These are phyloP conservation scores for Anastrepha obliqua DNA, from an alignment of 1,140 invertebrate genomes.

Conservation along the genomic window DNA sequence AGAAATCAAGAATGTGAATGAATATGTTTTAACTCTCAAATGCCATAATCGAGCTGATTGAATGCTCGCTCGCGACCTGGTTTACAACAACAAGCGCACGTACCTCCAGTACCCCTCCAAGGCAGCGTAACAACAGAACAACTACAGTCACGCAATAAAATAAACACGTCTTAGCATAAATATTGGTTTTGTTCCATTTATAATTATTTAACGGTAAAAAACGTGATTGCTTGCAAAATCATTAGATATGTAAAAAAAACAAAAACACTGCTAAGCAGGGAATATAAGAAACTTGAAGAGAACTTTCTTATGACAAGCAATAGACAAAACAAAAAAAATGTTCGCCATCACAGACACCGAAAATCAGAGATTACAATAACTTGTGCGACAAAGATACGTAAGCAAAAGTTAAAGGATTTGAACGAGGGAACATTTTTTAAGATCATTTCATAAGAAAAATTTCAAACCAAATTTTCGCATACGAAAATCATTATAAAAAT, in stretches of 20 bases:
- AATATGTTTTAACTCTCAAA: neutral
- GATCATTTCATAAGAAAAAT: neutral
- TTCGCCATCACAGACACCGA: neutral
- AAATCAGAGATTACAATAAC: conserved; percentile 37
- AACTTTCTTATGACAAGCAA: neutral
- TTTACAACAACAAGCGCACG: neutral
- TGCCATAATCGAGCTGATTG: neutral
- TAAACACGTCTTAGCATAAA: neutral
- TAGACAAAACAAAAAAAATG: too few species aligned
- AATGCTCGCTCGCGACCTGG: neutral
- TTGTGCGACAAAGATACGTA: conserved; percentile 42
- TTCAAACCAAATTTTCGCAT: conserved; percentile 7
- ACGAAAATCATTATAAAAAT: neutral
- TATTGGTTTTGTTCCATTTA: neutral
- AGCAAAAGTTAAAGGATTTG: neutral
- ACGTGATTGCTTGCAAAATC: too few species aligned
- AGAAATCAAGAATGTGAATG: neutral
- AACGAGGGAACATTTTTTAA: neutral
- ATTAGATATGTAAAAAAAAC: too few species aligned
- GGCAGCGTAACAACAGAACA: neutral
- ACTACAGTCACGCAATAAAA: conserved; percentile 29
- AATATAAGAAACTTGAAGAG: neutral
- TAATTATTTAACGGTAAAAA: neutral
- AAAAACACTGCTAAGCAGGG: too few species aligned
- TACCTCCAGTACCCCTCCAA: neutral